Base-by-base conservation (phyloP, 2,888 invertebrate species). In the Hydroisotoma schaefferi region DNA sequence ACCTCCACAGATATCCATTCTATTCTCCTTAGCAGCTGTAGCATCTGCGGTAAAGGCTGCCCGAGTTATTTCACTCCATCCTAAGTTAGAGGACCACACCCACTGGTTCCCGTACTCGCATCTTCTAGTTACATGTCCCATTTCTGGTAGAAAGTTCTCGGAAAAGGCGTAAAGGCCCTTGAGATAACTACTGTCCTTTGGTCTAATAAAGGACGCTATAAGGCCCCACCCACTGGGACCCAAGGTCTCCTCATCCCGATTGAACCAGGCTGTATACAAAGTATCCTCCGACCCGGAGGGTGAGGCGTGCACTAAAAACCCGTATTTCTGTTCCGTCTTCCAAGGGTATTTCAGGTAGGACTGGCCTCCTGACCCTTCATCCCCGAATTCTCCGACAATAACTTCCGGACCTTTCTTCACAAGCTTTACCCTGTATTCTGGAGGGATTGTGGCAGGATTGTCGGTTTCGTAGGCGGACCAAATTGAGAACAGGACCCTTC, bases 361-460 rank as follows among this genome's bases (percentile, higher is more conserved):
- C 47, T 71, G 69, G 2, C 61, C 69, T 15, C 71, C 71, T 1
- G 67, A 56, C 1, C 71, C 71, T 53, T 71, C 71, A 26, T 65
- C 56, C 2, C 71, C 71, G 46, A 71, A 71, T 47, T 67, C 65
- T 2, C 66, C 67, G 15, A 62, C 65, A 20, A 60, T 46, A 2
- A 67, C 68, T 10, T 54, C 63, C 6, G 56, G 55, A 0, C 69
- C 71, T 33, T 64, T 65, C 20, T 61, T 46, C 0, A 64, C 25
- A 25, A 71, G 52, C 0, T 26, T 27, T 4, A 71, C 69, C 43
- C 57, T 63, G 43, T 64, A 70, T 1, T 71, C 69, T 40, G 67
- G 64, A 2, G 71, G 71, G 15, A 71, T 65, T 37, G 67, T 55
- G 0, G 5, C 43, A 1, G 69, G 69, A 22, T 67, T 53, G 25